Evolutionary conservation across 1,140 invertebrate genomes (phyloP), one percentile per base, ranked within the genome.

Genomic region (Oscheius sp.): DNA sequence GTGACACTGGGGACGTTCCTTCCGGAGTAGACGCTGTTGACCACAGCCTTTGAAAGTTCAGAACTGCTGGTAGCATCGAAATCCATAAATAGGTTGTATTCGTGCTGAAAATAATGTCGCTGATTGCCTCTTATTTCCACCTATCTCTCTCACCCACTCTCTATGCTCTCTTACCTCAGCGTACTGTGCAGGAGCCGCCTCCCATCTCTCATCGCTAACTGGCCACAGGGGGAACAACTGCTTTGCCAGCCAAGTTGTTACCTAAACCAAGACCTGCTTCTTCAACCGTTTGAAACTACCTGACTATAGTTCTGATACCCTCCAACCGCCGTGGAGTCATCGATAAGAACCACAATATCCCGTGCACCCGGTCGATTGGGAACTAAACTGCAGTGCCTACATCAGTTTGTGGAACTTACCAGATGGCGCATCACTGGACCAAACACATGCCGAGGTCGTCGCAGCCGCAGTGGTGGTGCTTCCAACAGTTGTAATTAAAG

Each of bases 281-380:
- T 42, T n/a, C 10, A 42, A 42, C 10, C 10, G 49, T 55, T 23
- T 55, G 49, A 55, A 7, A 20, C 23, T 58, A 68, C 66, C 23
- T 10, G 23, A 18, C 58, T 68, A 42, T 55, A 68, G 31, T 68
- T 68, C 18, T 23, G 29, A 1, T 31, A 18, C 7, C 18, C 38
- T 23, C 15, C 10, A 46, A 68, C 52, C 2, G 66, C 66, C 23
- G 49, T 68, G 1, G 66, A 68, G 20, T 68, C 49, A 26, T 68
- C 66, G 2, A 68, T 31, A 3, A 68, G 20, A 15, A 68, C 42
- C 3, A 68, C 52, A 0, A 68, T 36, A 38, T 68, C 66, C 28
- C 23, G 15, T 7, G 49, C 49, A 20, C 49, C 49, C 4, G 49
- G 49, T 20, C 49, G 49, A 55, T n/a, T n/a, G n/a, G n/a, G n/a